phyloP scores from a whole-genome alignment of 2,888 invertebrate genomes.

The Andrena chrysosceles region DNA sequence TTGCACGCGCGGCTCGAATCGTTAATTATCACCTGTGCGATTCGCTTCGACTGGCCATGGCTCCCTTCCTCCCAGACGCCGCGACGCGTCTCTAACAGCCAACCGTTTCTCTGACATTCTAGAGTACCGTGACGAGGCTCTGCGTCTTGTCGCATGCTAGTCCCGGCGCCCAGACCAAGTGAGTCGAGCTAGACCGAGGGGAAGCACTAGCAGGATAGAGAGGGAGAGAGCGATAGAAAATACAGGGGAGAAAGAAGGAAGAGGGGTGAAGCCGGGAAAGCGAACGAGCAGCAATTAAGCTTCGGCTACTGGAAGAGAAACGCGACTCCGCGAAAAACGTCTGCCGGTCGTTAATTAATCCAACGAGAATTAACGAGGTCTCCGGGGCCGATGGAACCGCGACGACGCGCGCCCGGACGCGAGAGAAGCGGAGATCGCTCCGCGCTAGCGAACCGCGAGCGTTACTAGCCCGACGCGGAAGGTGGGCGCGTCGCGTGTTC shows the following conservation, averaged over 20 bases:
- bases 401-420: not conserved
- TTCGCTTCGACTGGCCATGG: constrained; percentile 1
- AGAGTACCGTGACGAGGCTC: not conserved
- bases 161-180: not conserved
- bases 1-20: constrained; percentile 18
- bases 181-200: not conserved
- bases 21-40: constrained; percentile 27
- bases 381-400: constrained; percentile 21
- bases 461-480: not conserved
- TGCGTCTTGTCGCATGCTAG: not conserved
- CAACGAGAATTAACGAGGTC: constrained; percentile 22
- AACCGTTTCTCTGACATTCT: constrained; percentile 9
- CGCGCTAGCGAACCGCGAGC: not conserved
- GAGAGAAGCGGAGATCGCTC: not conserved
- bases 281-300: constrained; percentile 12
- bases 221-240: not conserved
- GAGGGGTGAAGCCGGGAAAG: not conserved
- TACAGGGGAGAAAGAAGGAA: not conserved
- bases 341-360: constrained; percentile 28
- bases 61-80: constrained; percentile 1
- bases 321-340: not conserved
- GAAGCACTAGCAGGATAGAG: not conserved
- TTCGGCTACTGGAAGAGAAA: not conserved
- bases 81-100: not conserved
- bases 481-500: not conserved